phyloP scores from a whole-genome alignment of 2,888 invertebrate species.

The Acronicta alni region DNA sequence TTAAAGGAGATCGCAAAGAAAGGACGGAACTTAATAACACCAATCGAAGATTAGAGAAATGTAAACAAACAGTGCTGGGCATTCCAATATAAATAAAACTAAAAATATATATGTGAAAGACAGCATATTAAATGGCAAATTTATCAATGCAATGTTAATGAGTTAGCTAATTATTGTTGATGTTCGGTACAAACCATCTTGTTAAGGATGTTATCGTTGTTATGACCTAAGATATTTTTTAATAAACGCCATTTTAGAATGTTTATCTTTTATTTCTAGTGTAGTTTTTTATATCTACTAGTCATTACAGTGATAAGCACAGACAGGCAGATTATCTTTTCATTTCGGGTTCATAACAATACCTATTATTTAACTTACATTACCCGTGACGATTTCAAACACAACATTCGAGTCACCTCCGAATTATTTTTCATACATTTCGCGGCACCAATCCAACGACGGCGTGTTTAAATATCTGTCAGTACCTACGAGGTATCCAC shows the following conservation, averaged over 20 bases:
- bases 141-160: constrained; percentile 61
- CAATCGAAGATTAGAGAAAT: constrained; percentile 44
- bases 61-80: constrained; percentile 77
- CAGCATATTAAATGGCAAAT: constrained; percentile 66
- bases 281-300: too few species aligned
- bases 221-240: constrained; percentile 80
- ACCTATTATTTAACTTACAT: too few species aligned
- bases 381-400: too few species aligned
- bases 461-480: too few species aligned
- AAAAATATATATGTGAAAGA: constrained; percentile 78
- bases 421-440: too few species aligned
- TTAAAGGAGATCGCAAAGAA: constrained; percentile 33
- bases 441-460: too few species aligned
- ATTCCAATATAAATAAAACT: constrained; percentile 80
- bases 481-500: too few species aligned
- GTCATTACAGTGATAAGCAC: too few species aligned
- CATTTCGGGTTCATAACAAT: too few species aligned
- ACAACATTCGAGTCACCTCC: too few species aligned
- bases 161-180: constrained; percentile 64
- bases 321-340: too few species aligned
- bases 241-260: constrained; percentile 78
- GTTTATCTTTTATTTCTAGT: constrained; percentile 45
- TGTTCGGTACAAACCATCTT: constrained; percentile 68
- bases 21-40: constrained; percentile 36
- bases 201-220: constrained; percentile 74